These are phyloP conservation scores for Syngnathus acus DNA, from an alignment of 2,797 vertebrate species.

Conservation along the genomic window DNA sequence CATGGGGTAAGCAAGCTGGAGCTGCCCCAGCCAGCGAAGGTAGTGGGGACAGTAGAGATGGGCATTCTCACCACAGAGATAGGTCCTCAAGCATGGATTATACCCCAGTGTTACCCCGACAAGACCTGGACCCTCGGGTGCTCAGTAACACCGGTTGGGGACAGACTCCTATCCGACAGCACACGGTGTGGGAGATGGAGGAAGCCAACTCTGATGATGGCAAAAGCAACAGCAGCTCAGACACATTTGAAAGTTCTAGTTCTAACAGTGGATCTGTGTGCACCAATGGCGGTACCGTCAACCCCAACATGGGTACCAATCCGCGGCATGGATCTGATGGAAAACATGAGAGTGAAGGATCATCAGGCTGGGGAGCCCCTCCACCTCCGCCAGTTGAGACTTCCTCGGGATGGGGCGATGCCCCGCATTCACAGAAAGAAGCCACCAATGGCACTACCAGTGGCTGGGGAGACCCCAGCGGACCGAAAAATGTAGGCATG, in stretches of 20 bases:
- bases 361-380: conserved; percentile 78
- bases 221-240: conserved; percentile 83
- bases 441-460: conserved; percentile 76
- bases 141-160: conserved; percentile 97
- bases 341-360: conserved; percentile 83
- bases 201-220: conserved; percentile 61
- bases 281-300: conserved; percentile 50
- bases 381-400: conserved; percentile 72
- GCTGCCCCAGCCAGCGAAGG: conserved; percentile 81
- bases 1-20: conserved; percentile 76
- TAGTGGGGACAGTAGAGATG: conserved; percentile 80
- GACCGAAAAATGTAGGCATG: conserved; percentile 75
- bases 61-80: conserved; percentile 64
- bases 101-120: conserved; percentile 78
- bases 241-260: conserved; percentile 69
- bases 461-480: conserved; percentile 85
- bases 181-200: conserved; percentile 94
- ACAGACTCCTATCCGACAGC: conserved; percentile 94
- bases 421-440: conserved; percentile 69
- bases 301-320: conserved; percentile 39
- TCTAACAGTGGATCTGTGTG: conserved; percentile 50
- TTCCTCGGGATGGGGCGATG: conserved; percentile 83
- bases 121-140: conserved; percentile 92
- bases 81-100: conserved; percentile 76
- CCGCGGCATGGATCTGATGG: conserved; percentile 73